These are phyloP conservation scores for Spizaetus ornatus DNA, from an alignment of 2,113 vertebrate genomes.

Conservation along the genomic window DNA sequence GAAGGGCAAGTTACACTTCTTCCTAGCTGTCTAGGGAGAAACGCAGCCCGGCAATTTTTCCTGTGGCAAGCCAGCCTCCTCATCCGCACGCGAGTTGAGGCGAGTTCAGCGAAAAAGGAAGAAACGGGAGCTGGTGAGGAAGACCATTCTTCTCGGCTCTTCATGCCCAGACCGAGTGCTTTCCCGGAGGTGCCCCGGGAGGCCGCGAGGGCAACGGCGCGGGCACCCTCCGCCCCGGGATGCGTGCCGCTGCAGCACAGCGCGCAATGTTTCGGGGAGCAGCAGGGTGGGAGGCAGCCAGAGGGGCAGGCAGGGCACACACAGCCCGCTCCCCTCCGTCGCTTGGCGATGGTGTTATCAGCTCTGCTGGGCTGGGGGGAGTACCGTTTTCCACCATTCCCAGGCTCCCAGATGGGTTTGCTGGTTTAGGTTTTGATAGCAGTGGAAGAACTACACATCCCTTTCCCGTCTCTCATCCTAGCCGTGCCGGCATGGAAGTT, in stretches of 20 bases:
- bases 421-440: background rate
- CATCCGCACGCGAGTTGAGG: background rate
- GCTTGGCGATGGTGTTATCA: accelerated
- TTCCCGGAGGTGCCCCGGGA: accelerated
- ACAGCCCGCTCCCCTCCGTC: accelerated
- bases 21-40: background rate
- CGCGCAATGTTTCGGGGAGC: background rate
- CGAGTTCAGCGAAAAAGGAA: background rate
- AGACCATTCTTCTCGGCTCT: background rate
- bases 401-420: background rate
- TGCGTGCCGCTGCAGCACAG: accelerated
- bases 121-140: background rate
- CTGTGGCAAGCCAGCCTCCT: background rate
- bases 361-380: background rate
- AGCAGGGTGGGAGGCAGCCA: background rate
- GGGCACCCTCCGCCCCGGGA: accelerated
- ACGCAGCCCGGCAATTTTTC: background rate
- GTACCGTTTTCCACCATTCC: background rate
- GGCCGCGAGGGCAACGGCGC: background rate
- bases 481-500: background rate
- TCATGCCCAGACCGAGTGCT: accelerated
- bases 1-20: background rate
- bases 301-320: background rate
- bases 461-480: background rate
- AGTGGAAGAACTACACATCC: background rate